Evolutionary conservation across 37 sponge, comb jelly and placozoan genomes (phyloP), one percentile per base, ranked within the genome.

Genomic region (Ianthella basta): DNA sequence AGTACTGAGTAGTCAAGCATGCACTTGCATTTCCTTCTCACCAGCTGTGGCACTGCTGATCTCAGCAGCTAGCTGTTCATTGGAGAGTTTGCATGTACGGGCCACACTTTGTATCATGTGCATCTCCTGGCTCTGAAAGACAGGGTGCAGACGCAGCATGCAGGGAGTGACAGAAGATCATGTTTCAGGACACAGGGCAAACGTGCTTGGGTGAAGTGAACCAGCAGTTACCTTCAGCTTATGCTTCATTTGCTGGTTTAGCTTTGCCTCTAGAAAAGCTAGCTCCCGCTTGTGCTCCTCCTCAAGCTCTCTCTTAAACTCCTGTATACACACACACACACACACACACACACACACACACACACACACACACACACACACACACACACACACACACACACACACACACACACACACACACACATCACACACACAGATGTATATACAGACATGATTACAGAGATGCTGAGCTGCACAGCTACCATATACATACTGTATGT

Each of bases 21-120:
- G 37, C 36, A 32, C 5, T 35, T 44, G 50, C 50, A 70, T 35
- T 5, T 70, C 4, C 36, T 10, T 35, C 72, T 35, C 20, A 70
- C 72, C 72, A 3, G 37, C 36, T 30, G 72, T 70, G 37, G 72
- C 33, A 30, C 20, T 33, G 32, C 30, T 25, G 21, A 70, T 34
- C 30, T 29, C 37, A 21, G 72, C 72, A 19, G 72, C 37, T 35
- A 70, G 72, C 72, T 70, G 36, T 4, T 70, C 72, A 70, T 33
- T 18, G 33, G 35, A 30, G 34, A 70, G n/a, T 19, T 70, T 27
- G 37, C 37, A 33, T 5, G 37, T 35, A 36, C 37, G 33, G n/a
- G 72, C 72, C 33, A 70, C 15, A 5, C 4, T 34, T 12, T 70
- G 72, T 6, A 70, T 70, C 6, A 70, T 34, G 36, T 70, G 72